These are phyloP conservation scores for Synergus laeviventris DNA, from an alignment of 2,888 invertebrate genomes.

Conservation along the genomic window DNA sequence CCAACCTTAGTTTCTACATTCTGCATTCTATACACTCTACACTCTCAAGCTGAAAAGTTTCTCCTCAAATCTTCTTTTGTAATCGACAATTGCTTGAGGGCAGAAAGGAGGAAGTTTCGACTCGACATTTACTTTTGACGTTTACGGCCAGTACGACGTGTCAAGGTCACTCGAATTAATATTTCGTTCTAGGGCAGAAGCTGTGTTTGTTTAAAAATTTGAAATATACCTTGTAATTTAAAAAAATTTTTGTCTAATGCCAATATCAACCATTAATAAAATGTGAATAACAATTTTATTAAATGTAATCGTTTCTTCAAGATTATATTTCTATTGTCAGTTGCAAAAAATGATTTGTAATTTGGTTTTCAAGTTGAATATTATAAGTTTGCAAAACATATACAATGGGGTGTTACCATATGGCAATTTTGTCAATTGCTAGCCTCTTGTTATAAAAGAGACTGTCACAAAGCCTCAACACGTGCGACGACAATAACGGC, in stretches of 20 bases:
- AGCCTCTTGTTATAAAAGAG: neutral
- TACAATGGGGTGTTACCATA: neutral
- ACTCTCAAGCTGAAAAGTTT: neutral
- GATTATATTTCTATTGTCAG: neutral
- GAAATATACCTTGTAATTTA: neutral
- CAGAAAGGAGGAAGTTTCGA: conserved; percentile 17
- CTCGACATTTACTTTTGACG: neutral
- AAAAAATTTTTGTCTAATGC: no score
- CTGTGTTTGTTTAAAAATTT: neutral
- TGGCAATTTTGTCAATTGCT: neutral
- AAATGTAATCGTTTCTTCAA: no score
- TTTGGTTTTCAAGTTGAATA: no score
- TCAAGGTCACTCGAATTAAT: conserved; percentile 22
- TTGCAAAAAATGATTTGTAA: neutral
- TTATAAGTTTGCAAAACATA: neutral
- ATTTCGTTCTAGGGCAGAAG: neutral
- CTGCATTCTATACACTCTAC: neutral
- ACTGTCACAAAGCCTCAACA: conserved; percentile 33
- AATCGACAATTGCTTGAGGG: neutral
- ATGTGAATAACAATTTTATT: no score
- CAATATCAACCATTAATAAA: no score
- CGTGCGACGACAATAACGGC: conserved; percentile 42
- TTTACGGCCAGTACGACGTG: conserved; percentile 4
- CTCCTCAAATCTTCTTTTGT: neutral
- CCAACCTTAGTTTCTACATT: neutral